Conservation (phyloP, 2,888 invertebrate species). For the Lasioglossum zephyrum region DNA sequence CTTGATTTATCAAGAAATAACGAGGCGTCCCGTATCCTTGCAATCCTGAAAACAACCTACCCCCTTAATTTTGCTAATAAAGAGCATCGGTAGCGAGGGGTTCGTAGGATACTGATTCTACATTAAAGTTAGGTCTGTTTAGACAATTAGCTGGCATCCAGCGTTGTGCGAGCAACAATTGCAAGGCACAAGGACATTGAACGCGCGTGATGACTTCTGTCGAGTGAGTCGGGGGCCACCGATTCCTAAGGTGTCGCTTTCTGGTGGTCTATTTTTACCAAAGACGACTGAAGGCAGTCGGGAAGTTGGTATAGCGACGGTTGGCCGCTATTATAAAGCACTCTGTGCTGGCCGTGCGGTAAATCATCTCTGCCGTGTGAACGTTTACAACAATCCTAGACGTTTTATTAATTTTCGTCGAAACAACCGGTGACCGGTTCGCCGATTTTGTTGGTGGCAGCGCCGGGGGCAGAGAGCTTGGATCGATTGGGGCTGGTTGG, state of each 20-base stretch:
- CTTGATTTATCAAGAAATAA: too few relatives aligned
- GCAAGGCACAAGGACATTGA: constrained; percentile 8
- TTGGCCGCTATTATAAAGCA: constrained; percentile 78
- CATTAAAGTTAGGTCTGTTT: background rate
- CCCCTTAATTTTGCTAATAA: too few relatives aligned
- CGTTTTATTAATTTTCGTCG: background rate
- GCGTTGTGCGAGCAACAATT: background rate
- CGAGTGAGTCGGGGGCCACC: constrained; percentile 51
- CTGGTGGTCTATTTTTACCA: constrained; percentile 80
- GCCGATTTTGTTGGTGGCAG: background rate
- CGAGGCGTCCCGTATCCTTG: too few relatives aligned
- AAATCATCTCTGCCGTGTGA: constrained; percentile 75
- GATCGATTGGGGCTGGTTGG: background rate
- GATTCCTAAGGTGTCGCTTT: constrained; percentile 79
- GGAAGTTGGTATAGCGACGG: constrained; percentile 77
- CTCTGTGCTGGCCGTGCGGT: constrained; percentile 73
- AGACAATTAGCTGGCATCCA: background rate
- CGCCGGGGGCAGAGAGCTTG: background rate
- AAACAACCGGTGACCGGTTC: constrained; percentile 23
- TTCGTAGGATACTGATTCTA: background rate
- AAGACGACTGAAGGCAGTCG: constrained; percentile 75
- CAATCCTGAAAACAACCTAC: too few relatives aligned
- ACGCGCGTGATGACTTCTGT: constrained; percentile 38
- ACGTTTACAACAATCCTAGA: constrained; percentile 36
- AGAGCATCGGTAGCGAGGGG: too few relatives aligned